Base-by-base conservation (phyloP, 2,113 vertebrate genomes). In the Hippotragus niger region DNA sequence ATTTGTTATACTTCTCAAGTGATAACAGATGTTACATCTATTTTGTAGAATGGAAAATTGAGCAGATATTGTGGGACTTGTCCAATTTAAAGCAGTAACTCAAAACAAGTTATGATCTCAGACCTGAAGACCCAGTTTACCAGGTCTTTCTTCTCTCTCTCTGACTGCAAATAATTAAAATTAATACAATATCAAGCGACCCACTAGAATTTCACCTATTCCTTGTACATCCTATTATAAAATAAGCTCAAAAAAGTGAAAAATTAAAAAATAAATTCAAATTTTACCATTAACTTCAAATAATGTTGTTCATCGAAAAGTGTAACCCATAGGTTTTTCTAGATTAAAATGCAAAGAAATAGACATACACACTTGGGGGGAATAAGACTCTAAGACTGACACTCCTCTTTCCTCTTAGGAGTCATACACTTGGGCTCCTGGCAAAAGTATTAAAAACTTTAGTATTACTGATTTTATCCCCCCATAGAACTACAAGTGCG, bases 281-380 rank as follows among this genome's bases (percentile, higher is more conserved):
- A 81, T 60, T 80, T 88, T 88, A 82, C 33, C 45, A 88, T 85
- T 91, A 91, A 95, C 5, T 67, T 90, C 43, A 91, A 91, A 91
- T 81, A 84, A 88, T 88, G 67, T 84, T 91, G 17, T 71, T 58
- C 11, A 88, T 17, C 93, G n/a, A 17, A 88, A 90, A 93, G 90
- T 80, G 29, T 80, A 93, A 43, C 1, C 8, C 43, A 53, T 88
- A 25, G 33, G 16, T 62, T 17, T 96, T 92, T 85, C n/a, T 88
- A 85, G 17, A 91, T 90, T 87, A 90, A 87, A 87, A 78, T 21
- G 82, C 16, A 67, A 53, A 14, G 80, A 96, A 93, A 95, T 27
- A 4, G 43, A 91, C n/a, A 88, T 11, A 64, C 3, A 33, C 27
- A 17, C 17, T 25, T 60, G 4, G 23, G 21, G 19, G 45, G 53